Base-by-base conservation (phyloP, 2,797 vertebrate genomes). In the Parauchenoglanis punctatus region DNA sequence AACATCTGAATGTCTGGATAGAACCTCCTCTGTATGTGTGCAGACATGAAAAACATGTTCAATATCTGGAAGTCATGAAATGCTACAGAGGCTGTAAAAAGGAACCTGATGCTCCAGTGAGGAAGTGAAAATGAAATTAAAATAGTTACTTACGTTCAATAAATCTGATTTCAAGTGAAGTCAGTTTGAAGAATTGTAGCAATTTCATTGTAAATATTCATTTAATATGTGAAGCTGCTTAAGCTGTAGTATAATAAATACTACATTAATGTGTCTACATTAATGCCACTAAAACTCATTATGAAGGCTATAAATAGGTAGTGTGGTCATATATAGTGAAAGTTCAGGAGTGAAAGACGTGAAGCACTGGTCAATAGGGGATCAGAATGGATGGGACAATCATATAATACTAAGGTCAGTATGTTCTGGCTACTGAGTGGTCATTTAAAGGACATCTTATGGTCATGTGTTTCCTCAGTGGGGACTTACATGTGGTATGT, bases 371-470 rank as follows among this genome's bases (percentile, higher is more conserved):
- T 56, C 49, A 54, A 2, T 78, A 15, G 0, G 28, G 49, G 28
- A 35, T 31, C 56, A 76, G 13, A 56, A 18, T 56, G n/a, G 75
- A 77, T 28, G 8, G 44, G 40, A 46, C 31, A 31, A 31, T 31
- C 31, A 31, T 31, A 31, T 31, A 31, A 31, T 31, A 31, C 31
- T 31, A 73, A 25, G 68, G 72, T 28, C 31, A 28, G 56, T 77
- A 8, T n/a, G 12, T 15, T 76, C 13, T 52, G 12, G 25, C 46
- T 76, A 28, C 13, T 54, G n/a, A 77, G 7, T 77, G 52, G 46
- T 75, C 12, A 75, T 75, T 52, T 52, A 76, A 52, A 49, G 73
- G 73, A 76, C 44, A 75, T 75, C 72, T 75, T 28, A 76, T 76
- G 25, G 25, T 18, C 75, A 49, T 76, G n/a, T 77, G 13, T 77